phyloP scores from a whole-genome alignment of 2,888 invertebrate genomes.

The Choristoneura rosaceana region DNA sequence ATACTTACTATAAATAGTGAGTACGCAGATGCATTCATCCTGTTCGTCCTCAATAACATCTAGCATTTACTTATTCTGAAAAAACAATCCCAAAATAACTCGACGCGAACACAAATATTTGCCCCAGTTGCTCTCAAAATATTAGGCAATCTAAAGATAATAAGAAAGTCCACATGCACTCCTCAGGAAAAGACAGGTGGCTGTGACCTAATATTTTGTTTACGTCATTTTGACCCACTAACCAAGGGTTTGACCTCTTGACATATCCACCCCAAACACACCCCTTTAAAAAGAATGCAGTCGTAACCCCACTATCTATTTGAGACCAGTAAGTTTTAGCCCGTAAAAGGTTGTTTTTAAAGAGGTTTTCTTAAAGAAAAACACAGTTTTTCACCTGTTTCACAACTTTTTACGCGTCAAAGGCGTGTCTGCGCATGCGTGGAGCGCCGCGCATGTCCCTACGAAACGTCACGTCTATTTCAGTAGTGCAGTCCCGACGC shows the following conservation, averaged over 20 bases:
- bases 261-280: neutral
- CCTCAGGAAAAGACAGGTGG: slow-evolving; percentile 31
- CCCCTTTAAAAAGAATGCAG: neutral
- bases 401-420: slow-evolving; percentile 15
- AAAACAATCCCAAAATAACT: slow-evolving; percentile 22
- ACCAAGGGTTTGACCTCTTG: slow-evolving; percentile 9
- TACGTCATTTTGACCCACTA: slow-evolving; percentile 46
- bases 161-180: slow-evolving; percentile 36
- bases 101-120: slow-evolving; percentile 22
- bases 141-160: slow-evolving; percentile 27
- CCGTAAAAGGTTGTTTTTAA: neutral
- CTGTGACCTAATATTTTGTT: slow-evolving; percentile 42
- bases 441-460: slow-evolving; percentile 62
- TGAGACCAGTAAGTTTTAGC: neutral
- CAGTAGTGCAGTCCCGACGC: slow-evolving; percentile 66
- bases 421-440: slow-evolving; percentile 65
- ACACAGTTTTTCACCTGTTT: slow-evolving; percentile 2
- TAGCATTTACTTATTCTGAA: slow-evolving; percentile 7
- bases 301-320: neutral
- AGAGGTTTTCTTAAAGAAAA: neutral
- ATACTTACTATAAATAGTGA: neutral
- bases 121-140: slow-evolving; percentile 15
- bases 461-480: slow-evolving; percentile 78
- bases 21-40: neutral
- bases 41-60: neutral